A percentile compares a stretch with the other conserved stretches of the same genome.
phyloP scores from a whole-genome alignment of 2,113 vertebrate species.

The Catharus bicknelli region DNA sequence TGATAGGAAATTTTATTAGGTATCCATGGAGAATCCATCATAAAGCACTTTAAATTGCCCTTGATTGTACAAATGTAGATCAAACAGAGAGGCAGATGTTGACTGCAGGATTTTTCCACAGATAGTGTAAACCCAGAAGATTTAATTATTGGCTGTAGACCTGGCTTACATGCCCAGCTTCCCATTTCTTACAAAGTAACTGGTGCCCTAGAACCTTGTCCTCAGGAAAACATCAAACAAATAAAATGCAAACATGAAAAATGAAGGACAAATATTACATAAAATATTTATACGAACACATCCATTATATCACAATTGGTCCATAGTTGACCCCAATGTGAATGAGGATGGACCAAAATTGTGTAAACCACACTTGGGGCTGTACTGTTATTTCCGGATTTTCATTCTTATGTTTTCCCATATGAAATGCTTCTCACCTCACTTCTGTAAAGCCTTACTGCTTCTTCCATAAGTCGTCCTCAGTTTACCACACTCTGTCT shows the following conservation, averaged over 20 bases:
- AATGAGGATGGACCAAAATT: neutral
- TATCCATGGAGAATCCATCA: constrained; percentile 4
- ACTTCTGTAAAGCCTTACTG: neutral
- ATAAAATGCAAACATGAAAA: neutral
- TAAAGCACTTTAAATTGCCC: neutral
- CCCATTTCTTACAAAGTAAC: neutral
- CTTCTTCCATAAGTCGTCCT: neutral
- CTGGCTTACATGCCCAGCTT: neutral
- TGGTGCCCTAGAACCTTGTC: neutral
- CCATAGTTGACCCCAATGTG: neutral
- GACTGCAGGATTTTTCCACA: neutral
- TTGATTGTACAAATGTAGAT: neutral
- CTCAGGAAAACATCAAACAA: neutral
- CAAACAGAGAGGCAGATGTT: neutral
- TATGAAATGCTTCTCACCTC: neutral
- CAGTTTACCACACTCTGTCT: neutral
- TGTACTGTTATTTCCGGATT: neutral
- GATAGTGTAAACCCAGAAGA: neutral
- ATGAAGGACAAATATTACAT: neutral
- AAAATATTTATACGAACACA: neutral
- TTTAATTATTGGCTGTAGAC: neutral
- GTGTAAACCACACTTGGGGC: neutral
- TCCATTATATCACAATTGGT: neutral
- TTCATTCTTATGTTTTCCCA: neutral
- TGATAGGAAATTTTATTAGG: constrained; percentile 9